A percentile compares a stretch with the other conserved stretches of the same genome.
phyloP scores from a whole-genome alignment of 2,113 vertebrate genomes.

The Cheirogaleus medius region DNA sequence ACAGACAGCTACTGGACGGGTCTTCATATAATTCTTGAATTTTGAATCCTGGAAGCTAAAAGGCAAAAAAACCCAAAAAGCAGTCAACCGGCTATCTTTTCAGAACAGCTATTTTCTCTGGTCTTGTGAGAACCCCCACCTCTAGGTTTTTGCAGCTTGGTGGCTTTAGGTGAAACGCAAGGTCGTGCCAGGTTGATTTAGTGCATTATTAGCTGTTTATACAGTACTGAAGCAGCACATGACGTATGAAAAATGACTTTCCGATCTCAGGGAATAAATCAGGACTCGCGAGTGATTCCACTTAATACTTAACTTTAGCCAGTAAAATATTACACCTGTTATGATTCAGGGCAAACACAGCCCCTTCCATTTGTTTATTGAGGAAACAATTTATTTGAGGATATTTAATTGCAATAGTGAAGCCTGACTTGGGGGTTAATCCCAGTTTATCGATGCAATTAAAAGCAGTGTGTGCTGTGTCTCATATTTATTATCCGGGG shows the following conservation, averaged over 20 bases:
- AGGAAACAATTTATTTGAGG: slow-evolving; percentile 80
- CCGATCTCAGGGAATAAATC: slow-evolving; percentile 79
- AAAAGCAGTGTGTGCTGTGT: slow-evolving; percentile 60
- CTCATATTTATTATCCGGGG: slow-evolving; percentile 52
- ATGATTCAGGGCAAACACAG: slow-evolving; percentile 75
- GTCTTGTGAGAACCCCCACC: not conserved
- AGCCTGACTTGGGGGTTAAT: slow-evolving; percentile 75
- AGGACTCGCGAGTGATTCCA: slow-evolving; percentile 67
- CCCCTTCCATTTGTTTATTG: slow-evolving; percentile 80
- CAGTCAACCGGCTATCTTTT: not conserved
- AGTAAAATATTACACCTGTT: slow-evolving; percentile 79
- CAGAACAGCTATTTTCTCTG: not conserved
- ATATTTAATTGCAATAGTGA: slow-evolving; percentile 78
- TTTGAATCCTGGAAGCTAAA: not conserved
- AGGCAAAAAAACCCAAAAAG: not conserved
- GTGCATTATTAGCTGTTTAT: slow-evolving; percentile 72
- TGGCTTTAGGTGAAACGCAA: slow-evolving; percentile 51
- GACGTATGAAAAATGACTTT: slow-evolving; percentile 76
- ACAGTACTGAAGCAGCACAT: slow-evolving; percentile 26
- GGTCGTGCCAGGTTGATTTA: slow-evolving; percentile 63
- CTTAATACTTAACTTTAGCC: slow-evolving; percentile 76
- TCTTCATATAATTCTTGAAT: not conserved
- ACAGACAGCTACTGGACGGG: fast-evolving
- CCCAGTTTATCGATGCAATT: slow-evolving; percentile 78
- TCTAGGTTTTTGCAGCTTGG: not conserved